phyloP scores from a whole-genome alignment of 2,797 vertebrate species.

The Cuculus canorus region DNA sequence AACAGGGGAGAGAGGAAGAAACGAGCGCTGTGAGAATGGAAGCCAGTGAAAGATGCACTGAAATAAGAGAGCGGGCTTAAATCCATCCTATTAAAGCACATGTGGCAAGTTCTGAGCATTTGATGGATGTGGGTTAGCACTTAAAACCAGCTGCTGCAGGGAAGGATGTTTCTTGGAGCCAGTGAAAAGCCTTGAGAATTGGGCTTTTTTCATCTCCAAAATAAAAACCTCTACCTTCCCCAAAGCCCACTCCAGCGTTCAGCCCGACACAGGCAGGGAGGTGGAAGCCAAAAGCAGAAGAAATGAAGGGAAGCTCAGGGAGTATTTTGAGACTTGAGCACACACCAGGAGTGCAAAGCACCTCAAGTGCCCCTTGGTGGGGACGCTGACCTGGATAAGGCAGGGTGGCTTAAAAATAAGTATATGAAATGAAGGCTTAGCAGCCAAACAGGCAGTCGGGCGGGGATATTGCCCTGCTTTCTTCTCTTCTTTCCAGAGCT shows the following conservation, averaged over 20 bases:
- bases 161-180: background rate
- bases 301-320: background rate
- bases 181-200: background rate
- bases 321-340: background rate
- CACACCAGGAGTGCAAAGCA: background rate
- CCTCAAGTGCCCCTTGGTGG: accelerated
- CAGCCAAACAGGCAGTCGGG: background rate
- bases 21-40: background rate
- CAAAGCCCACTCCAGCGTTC: background rate
- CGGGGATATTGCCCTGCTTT: background rate
- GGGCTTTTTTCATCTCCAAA: background rate
- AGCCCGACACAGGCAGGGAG: background rate
- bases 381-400: background rate
- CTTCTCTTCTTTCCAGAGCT: background rate
- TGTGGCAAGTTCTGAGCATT: accelerated
- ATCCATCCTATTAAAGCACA: background rate
- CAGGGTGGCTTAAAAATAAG: background rate
- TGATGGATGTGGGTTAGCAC: background rate
- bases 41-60: background rate
- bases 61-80: background rate
- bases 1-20: background rate
- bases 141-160: background rate
- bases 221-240: background rate
- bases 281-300: background rate
- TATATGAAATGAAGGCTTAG: background rate